phyloP scores from a whole-genome alignment of 2,113 vertebrate species.

The Periophthalmus modestus region DNA sequence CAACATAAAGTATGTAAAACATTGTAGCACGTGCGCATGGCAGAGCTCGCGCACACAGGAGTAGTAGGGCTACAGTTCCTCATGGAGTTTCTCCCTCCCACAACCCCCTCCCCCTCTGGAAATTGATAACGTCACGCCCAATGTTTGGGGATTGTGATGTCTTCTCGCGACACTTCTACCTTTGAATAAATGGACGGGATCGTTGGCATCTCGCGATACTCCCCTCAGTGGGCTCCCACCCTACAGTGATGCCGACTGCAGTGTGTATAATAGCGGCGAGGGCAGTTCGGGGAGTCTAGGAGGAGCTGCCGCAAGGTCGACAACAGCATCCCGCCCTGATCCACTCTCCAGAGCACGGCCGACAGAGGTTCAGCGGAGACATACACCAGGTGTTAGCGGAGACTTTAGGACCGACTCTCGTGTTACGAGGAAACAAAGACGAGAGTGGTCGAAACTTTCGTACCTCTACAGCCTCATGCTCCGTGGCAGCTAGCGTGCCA shows the following conservation, averaged over 20 bases:
- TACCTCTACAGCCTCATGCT: slow-evolving; percentile 24
- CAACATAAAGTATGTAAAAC: neutral
- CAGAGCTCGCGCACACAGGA: neutral
- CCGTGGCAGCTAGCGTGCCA: slow-evolving; percentile 50
- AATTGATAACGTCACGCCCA: slow-evolving; percentile 33
- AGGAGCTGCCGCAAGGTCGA: slow-evolving; percentile 76
- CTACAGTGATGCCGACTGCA: slow-evolving; percentile 69
- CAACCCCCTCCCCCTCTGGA: neutral
- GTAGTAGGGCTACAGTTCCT: neutral
- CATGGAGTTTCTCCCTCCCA: slow-evolving; percentile 15
- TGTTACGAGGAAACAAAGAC: slow-evolving; percentile 1
- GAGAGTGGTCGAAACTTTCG: slow-evolving; percentile 41
- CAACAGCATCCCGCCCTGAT: slow-evolving; percentile 63
- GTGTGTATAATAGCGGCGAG: slow-evolving; percentile 72
- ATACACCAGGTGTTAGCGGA: too few relatives aligned
- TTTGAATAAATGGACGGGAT: neutral
- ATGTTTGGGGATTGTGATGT: slow-evolving; percentile 27
- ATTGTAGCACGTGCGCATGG: neutral
- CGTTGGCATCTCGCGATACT: slow-evolving; percentile 72
- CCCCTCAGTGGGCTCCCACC: slow-evolving; percentile 45
- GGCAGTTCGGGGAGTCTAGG: slow-evolving; percentile 57
- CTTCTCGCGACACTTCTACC: slow-evolving; percentile 52
- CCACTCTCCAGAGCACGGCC: neutral
- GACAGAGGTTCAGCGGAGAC: neutral
- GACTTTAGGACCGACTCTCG: slow-evolving; percentile 11